Percentiles rank a stretch among this genome's conserved stretches.
These are phyloP conservation scores for Scaptomyza montana DNA, from an alignment of 1,140 invertebrate genomes.

Conservation along the genomic window DNA sequence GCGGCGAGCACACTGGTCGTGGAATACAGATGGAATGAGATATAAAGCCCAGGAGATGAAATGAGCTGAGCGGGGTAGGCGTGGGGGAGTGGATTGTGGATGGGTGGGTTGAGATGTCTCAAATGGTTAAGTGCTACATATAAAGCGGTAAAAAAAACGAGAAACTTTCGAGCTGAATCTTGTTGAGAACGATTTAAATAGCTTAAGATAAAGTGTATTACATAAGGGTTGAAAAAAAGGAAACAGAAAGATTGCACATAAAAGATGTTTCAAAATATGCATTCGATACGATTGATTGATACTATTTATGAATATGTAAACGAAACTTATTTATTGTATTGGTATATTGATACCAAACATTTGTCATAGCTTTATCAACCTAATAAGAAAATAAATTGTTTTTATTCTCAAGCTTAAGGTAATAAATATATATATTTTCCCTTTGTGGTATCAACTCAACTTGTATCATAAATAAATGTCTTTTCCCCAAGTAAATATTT, in stretches of 20 bases:
- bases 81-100: background rate
- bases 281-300: too few species aligned
- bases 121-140: conserved; percentile 13
- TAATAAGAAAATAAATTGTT: background rate
- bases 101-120: background rate
- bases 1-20: conserved; percentile 7
- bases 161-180: background rate
- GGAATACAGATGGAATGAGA: background rate
- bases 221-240: background rate
- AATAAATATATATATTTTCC: background rate
- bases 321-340: too few species aligned
- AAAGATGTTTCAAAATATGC: background rate
- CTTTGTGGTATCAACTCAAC: too few species aligned
- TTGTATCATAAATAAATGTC: background rate
- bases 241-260: background rate
- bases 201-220: background rate
- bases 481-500: background rate
- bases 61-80: too few species aligned
- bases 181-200: conserved; percentile 1
- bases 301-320: too few species aligned
- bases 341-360: too few species aligned
- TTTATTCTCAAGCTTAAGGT: background rate
- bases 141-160: conserved; percentile 13
- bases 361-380: background rate
- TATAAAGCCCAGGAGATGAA: background rate